Conservation (phyloP, 2,797 vertebrate genomes). For the Bradypodion ventrale region DNA sequence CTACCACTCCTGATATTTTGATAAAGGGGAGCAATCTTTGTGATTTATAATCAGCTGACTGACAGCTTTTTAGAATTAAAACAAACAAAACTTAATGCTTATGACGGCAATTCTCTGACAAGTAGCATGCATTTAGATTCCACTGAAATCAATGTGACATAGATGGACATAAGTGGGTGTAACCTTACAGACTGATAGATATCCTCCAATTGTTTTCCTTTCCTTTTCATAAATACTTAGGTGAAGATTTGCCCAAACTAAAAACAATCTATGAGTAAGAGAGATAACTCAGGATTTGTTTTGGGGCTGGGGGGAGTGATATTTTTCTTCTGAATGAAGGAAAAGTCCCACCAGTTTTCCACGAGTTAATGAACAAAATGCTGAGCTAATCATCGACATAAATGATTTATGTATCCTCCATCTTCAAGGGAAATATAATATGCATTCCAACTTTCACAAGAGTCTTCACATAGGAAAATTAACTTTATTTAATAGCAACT, state of each 20-base stretch:
- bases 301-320: not conserved
- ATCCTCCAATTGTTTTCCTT: not conserved
- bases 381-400: not conserved
- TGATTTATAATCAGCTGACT: slow-evolving; percentile 1
- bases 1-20: not conserved
- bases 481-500: too few relatives aligned
- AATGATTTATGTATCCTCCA: slow-evolving; percentile 20
- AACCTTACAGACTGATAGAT: not conserved
- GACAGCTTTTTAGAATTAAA: slow-evolving; percentile 2
- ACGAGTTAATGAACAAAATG: not conserved
- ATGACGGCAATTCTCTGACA: slow-evolving; percentile 1
- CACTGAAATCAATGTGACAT: slow-evolving; percentile 11
- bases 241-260: slow-evolving; percentile 36
- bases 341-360: too few relatives aligned
- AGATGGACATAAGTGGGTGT: slow-evolving; percentile 3
- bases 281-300: not conserved
- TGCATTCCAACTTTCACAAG: slow-evolving; percentile 15
- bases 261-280: not conserved
- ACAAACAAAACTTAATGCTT: not conserved
- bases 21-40: not conserved
- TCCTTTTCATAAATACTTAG: not conserved
- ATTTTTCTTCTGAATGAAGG: slow-evolving; percentile 5
- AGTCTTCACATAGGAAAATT: too few relatives aligned
- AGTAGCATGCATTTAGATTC: slow-evolving; percentile 25
- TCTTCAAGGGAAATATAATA: not conserved